Evolutionary conservation across 2,113 vertebrate species (phyloP).

Genomic region (Terrapene triunguis): DNA sequence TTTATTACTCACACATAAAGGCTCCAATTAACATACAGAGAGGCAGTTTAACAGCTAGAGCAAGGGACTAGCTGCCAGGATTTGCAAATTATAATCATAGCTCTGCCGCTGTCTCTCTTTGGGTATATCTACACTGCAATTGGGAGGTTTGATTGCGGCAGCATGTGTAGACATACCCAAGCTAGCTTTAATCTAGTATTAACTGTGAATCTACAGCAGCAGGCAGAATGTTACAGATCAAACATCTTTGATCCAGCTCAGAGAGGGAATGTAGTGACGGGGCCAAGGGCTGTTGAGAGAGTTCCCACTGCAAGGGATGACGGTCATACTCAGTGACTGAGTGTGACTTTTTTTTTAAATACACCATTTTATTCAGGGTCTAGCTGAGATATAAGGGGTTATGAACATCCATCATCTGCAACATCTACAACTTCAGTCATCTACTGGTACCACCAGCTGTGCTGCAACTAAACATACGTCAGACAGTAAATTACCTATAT

Average conservation of each 20-base stretch:
- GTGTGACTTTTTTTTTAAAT: no score
- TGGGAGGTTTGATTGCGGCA: neutral
- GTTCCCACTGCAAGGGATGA: neutral
- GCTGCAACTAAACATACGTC: no score
- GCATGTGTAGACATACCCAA: neutral
- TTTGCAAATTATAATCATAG: neutral
- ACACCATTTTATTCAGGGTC: no score
- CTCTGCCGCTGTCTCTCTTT: accelerated
- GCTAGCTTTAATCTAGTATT: neutral
- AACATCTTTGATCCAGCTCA: neutral
- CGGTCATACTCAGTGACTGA: no score
- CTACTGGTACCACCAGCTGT: no score
- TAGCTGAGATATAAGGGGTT: no score
- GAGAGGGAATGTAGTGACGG: neutral
- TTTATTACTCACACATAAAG: neutral
- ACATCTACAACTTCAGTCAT: no score
- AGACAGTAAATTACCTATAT: no score
- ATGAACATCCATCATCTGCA: no score
- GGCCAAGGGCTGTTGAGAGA: neutral
- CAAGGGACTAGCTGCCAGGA: conserved; percentile 12
- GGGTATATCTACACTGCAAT: accelerated
- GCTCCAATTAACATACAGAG: neutral
- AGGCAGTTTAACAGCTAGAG: neutral
- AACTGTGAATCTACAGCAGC: no score
- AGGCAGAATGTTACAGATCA: no score